Evolutionary conservation across 2,888 invertebrate species (phyloP).

Genomic region (Crepidodera aurea): DNA sequence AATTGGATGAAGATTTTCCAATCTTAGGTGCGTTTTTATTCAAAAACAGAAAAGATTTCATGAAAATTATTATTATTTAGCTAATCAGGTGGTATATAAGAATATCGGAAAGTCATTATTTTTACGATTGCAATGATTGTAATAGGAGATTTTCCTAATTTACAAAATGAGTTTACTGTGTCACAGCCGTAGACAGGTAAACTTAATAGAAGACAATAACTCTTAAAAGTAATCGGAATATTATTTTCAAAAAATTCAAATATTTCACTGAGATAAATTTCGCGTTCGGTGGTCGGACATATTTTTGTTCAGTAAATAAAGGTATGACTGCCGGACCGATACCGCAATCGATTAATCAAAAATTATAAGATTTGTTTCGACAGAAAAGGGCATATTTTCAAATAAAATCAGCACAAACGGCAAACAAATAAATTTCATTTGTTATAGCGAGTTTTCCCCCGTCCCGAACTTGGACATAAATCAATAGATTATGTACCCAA

Average conservation of each 20-base stretch:
- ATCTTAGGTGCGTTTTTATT: too few species aligned
- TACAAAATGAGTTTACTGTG: too few species aligned
- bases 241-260: not conserved
- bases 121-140: too few species aligned
- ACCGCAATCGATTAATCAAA: conserved; percentile 25
- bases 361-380: conserved; percentile 26
- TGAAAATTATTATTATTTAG: too few species aligned
- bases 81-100: too few species aligned
- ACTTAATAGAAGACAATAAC: not conserved
- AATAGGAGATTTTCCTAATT: too few species aligned
- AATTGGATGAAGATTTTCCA: too few species aligned
- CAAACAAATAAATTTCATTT: conserved; percentile 41
- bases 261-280: conserved; percentile 13
- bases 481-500: conserved; percentile 40
- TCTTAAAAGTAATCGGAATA: not conserved
- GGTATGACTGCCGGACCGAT: conserved; percentile 11
- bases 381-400: conserved; percentile 34
- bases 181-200: too few species aligned
- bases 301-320: conserved; percentile 19
- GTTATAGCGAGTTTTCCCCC: conserved; percentile 36
- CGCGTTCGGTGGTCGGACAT: not conserved
- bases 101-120: too few species aligned
- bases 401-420: conserved; percentile 35
- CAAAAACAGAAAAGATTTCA: too few species aligned
- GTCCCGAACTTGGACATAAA: conserved; percentile 36